phyloP scores from a whole-genome alignment of 1,140 invertebrate species.

The Amyelois transitella region DNA sequence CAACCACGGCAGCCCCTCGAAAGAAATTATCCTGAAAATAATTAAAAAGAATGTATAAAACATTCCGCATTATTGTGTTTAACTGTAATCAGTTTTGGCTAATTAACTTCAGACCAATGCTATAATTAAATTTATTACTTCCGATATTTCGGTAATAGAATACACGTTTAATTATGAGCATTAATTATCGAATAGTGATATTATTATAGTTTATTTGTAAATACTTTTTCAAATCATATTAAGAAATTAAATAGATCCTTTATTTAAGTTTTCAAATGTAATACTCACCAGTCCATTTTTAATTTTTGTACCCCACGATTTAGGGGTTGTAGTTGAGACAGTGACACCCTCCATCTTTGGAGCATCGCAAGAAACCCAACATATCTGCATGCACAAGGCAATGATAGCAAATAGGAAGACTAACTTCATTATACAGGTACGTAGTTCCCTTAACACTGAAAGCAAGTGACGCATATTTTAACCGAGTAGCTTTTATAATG shows the following conservation, averaged over 20 bases:
- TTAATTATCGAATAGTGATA: too few relatives aligned
- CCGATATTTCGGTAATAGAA: too few relatives aligned
- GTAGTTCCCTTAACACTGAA: not conserved
- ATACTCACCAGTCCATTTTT: constrained; percentile 42
- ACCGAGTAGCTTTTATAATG: constrained; percentile 12
- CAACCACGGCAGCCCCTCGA: constrained; percentile 30
- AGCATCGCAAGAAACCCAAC: constrained; percentile 13
- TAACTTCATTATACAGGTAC: constrained; percentile 26
- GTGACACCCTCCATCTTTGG: constrained; percentile 6
- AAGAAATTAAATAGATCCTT: not conserved
- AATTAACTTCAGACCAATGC: too few relatives aligned
- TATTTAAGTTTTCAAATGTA: not conserved
- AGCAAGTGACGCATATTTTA: constrained; percentile 10
- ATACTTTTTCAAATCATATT: too few relatives aligned
- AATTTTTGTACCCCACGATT: constrained; percentile 27
- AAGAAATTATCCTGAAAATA: constrained; percentile 36
- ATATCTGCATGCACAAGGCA: constrained; percentile 19
- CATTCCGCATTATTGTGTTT: too few relatives aligned
- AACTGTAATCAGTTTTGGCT: too few relatives aligned
- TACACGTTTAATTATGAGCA: too few relatives aligned
- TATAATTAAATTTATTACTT: too few relatives aligned
- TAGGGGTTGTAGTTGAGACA: constrained; percentile 26
- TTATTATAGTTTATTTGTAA: too few relatives aligned
- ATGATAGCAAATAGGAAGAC: constrained; percentile 21
- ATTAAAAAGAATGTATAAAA: not conserved